These are phyloP conservation scores for Drosophila bipectinata DNA, from an alignment of 1,140 invertebrate genomes.

Conservation along the genomic window DNA sequence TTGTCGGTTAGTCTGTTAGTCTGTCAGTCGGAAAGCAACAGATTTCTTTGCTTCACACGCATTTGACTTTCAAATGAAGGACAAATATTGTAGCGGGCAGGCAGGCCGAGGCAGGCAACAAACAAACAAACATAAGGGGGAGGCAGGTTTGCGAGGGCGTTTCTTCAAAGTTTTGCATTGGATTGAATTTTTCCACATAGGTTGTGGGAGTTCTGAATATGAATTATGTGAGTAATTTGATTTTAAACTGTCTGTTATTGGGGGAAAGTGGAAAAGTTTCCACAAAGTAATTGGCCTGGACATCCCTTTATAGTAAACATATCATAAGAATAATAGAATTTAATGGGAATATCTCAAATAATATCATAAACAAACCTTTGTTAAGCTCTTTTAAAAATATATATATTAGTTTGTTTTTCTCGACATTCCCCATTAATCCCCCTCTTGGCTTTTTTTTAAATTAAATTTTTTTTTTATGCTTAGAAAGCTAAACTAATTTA, in stretches of 20 bases:
- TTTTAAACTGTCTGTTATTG: slow-evolving; percentile 74
- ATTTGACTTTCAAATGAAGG: slow-evolving; percentile 83
- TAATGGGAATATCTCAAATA: neutral
- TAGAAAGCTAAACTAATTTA: slow-evolving; percentile 26
- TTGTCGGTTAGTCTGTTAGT: slow-evolving; percentile 26
- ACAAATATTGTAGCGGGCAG: slow-evolving; percentile 66
- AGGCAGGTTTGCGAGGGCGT: slow-evolving; percentile 57
- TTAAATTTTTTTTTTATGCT: neutral
- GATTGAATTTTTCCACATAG: slow-evolving; percentile 32
- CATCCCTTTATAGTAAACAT: slow-evolving; percentile 24
- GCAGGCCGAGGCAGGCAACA: slow-evolving; percentile 52
- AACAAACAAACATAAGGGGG: slow-evolving; percentile 45
- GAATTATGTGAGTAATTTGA: slow-evolving; percentile 80
- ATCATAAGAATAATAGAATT: slow-evolving; percentile 9
- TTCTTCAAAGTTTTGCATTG: slow-evolving; percentile 74
- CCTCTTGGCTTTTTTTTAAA: neutral
- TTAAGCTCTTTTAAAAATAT: slow-evolving; percentile 14
- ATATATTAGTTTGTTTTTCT: slow-evolving; percentile 15
- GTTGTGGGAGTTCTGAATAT: slow-evolving; percentile 59
- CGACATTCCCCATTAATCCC: slow-evolving; percentile 21
- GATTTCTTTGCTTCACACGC: slow-evolving; percentile 79
- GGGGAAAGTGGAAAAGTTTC: slow-evolving; percentile 49
- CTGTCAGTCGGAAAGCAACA: slow-evolving; percentile 57
- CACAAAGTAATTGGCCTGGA: slow-evolving; percentile 34
- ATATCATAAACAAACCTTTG: slow-evolving; percentile 7